Evolutionary conservation across 2,797 vertebrate genomes (phyloP).

Genomic region (Neopelma chrysocephalum): DNA sequence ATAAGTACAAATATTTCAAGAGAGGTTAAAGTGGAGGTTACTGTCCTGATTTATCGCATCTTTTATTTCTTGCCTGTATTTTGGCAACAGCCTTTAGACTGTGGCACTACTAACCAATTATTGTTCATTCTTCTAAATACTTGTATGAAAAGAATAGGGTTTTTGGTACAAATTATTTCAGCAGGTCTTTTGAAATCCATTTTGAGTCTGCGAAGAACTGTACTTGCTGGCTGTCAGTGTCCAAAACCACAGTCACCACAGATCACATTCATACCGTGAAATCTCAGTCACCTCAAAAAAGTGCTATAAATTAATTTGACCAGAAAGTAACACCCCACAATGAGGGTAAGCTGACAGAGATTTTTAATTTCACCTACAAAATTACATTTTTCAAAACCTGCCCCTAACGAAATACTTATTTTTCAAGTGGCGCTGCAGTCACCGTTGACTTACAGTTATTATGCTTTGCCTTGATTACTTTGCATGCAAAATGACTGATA

Average conservation of each 20-base stretch:
- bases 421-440: constrained; percentile 9
- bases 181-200: neutral
- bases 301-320: neutral
- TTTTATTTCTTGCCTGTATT: neutral
- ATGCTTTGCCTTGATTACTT: neutral
- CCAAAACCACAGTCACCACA: neutral
- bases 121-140: neutral
- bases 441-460: constrained; percentile 13
- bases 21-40: neutral
- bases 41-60: neutral
- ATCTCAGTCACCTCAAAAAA: constrained; percentile 7
- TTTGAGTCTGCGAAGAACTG: neutral
- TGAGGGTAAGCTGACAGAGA: constrained; percentile 1
- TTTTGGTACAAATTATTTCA: neutral
- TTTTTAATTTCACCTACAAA: constrained; percentile 27
- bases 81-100: neutral
- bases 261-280: neutral
- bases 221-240: neutral
- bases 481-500: neutral
- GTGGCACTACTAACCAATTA: neutral
- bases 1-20: neutral
- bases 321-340: constrained; percentile 3
- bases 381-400: constrained; percentile 15
- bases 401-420: constrained; percentile 21
- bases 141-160: neutral